phyloP scores from a whole-genome alignment of 1,140 invertebrate species.

The Tigriopus japonicus region DNA sequence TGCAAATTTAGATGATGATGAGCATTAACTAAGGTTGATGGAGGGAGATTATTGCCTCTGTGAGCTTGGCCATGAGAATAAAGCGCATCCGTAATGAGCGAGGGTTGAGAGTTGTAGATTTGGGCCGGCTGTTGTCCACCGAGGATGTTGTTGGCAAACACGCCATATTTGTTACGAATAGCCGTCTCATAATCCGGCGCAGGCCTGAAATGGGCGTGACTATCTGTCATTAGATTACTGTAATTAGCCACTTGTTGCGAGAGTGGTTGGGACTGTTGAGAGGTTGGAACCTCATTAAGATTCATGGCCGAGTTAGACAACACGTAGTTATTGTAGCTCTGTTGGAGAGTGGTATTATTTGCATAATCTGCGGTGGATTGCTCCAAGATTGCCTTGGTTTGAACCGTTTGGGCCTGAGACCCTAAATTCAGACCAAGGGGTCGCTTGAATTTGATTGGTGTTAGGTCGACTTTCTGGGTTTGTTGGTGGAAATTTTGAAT shows the following conservation, averaged over 20 bases:
- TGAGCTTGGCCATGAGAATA: not conserved
- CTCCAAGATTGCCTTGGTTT: not conserved
- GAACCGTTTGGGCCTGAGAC: not conserved
- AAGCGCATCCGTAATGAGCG: not conserved
- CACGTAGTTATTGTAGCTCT: too few species aligned
- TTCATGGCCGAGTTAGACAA: not conserved
- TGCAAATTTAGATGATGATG: not conserved
- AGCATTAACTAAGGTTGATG: not conserved
- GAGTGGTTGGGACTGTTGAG: not conserved
- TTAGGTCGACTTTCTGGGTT: not conserved
- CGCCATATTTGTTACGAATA: constrained; percentile 38
- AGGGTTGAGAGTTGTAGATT: not conserved
- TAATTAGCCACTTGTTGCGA: not conserved
- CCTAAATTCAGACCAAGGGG: too few species aligned
- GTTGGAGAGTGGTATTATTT: not conserved
- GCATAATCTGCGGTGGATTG: not conserved
- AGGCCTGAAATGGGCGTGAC: constrained; percentile 65
- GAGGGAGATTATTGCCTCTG: too few species aligned
- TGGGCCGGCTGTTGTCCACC: not conserved
- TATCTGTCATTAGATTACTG: not conserved
- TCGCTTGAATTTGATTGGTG: not conserved
- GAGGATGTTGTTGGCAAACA: not conserved
- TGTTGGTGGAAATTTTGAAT: not conserved
- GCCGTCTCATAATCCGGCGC: constrained; percentile 88
- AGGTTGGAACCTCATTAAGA: not conserved